Evolutionary conservation across 2,113 vertebrate species (phyloP), one percentile per base, ranked within the genome.

Genomic region (Nematolebias whitei): DNA sequence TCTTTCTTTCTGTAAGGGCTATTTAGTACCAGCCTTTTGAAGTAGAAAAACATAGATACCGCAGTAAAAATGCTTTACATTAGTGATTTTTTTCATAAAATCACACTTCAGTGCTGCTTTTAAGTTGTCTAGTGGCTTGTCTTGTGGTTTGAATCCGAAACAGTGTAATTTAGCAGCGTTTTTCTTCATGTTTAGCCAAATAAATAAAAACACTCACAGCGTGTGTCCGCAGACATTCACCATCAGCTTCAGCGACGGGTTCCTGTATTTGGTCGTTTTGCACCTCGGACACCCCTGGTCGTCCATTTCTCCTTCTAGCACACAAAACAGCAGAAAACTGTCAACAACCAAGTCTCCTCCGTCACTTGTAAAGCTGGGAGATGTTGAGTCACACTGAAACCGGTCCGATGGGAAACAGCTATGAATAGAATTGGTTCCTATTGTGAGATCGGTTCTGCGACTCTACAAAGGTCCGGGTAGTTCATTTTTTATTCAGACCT

Each of bases 151-250:
- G 26, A 29, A 35, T 4, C 32, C 5, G 32, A 35, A 35, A 10
- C 5, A 35, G 26, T 29, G 7, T 3, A 29, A 29, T 4, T 29
- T 29, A 29, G 26, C 26, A 4, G 26, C 26, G 26, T 29, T 29
- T 35, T 35, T 35, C 32, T 35, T 35, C 32, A 35, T 1, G 32
- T 35, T 35, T 35, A 35, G 32, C 32, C 10, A 35, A 35, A 35
- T 35, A 8, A 35, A 35, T 35, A 2, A 2, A 35, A 35, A 47
- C 64, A 96, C 97, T 98, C 89, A 99, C 97, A 99, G 93, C 59
- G 97, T 99, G 88, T 99, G 97, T 4, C 97, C 97, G 84, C 97
- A 99, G 62, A 99, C 95, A 62, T 98, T 98, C 83, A 99, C 97
- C 96, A 99, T 98, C 89, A 98, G 86, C 87, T 97, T 98, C 83